phyloP scores from a whole-genome alignment of 2,888 invertebrate species.

The Eurois occulta region DNA sequence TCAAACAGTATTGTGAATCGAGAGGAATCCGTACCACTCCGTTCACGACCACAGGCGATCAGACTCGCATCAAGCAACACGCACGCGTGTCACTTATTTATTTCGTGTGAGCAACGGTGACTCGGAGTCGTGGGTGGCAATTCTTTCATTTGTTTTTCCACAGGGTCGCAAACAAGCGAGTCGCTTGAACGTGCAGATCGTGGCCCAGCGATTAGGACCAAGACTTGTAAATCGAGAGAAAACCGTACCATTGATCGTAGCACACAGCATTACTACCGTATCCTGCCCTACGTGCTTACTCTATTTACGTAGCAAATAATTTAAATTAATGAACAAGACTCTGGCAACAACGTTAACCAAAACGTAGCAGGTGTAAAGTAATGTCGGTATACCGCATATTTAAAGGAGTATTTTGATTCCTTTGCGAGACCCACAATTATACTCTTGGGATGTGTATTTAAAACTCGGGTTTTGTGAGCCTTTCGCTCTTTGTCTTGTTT shows the following conservation, averaged over 20 bases:
- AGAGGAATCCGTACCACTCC: not conserved
- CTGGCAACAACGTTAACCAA: slow-evolving; percentile 53
- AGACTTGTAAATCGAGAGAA: not conserved
- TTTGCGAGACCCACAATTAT: slow-evolving; percentile 58
- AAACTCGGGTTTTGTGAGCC: slow-evolving; percentile 56
- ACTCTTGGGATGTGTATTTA: slow-evolving; percentile 61
- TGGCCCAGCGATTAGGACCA: not conserved
- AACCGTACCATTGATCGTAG: not conserved
- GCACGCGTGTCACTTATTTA: not conserved
- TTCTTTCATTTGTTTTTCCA: not conserved
- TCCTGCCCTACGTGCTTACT: not conserved
- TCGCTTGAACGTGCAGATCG: not conserved
- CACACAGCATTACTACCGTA: slow-evolving; percentile 3
- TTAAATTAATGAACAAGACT: slow-evolving; percentile 62
- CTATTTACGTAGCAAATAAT: slow-evolving; percentile 61
- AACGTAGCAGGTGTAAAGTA: slow-evolving; percentile 60
- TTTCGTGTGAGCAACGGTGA: not conserved
- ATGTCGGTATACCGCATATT: slow-evolving; percentile 54
- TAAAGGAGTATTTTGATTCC: slow-evolving; percentile 64
- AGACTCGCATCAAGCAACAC: not conserved
- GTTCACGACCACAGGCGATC: not conserved
- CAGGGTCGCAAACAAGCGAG: too few relatives aligned
- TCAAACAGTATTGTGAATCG: not conserved
- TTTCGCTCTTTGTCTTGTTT: slow-evolving; percentile 40
- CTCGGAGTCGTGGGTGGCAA: not conserved